phyloP scores from a whole-genome alignment of 2,113 vertebrate species.

The Labrus mixtus region DNA sequence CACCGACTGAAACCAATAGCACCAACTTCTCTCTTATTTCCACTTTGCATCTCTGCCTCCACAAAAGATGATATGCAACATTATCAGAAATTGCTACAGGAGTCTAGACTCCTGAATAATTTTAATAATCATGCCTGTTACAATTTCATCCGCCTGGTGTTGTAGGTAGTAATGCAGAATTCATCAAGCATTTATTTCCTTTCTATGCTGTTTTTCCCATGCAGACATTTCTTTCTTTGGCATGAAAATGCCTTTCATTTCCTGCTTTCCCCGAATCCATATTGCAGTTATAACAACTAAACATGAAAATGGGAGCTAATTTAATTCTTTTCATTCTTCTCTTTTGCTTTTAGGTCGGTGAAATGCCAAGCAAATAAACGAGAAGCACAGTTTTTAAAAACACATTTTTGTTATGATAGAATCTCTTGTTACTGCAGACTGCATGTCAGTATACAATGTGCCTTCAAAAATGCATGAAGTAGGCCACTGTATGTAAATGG shows the following conservation, averaged over 20 bases:
- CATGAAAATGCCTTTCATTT: conserved; percentile 53
- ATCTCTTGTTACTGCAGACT: conserved; percentile 7
- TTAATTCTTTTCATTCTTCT: conserved; percentile 52
- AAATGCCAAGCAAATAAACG: conserved; percentile 47
- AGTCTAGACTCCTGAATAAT: conserved; percentile 49
- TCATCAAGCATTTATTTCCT: conserved; percentile 49
- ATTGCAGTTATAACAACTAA: conserved; percentile 43
- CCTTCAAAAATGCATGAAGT: conserved; percentile 17
- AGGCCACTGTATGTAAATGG: conserved; percentile 33
- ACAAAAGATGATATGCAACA: conserved; percentile 20
- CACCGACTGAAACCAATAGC: conserved; percentile 12
- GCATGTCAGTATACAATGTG: conserved; percentile 12
- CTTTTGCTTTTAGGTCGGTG: conserved; percentile 31
- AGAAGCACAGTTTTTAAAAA: conserved; percentile 40
- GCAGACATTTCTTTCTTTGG: conserved; percentile 20
- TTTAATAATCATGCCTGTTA: conserved; percentile 54
- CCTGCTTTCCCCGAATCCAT: conserved; percentile 48
- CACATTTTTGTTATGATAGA: conserved; percentile 23
- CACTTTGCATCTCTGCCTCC: background rate
- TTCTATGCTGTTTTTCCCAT: conserved; percentile 34
- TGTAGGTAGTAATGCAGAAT: conserved; percentile 36
- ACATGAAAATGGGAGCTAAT: conserved; percentile 60
- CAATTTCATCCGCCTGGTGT: conserved; percentile 36
- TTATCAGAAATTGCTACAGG: conserved; percentile 33
- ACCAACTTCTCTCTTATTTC: conserved; percentile 19